Percentiles rank a stretch among this genome's conserved stretches.
phyloP scores from a whole-genome alignment of 2,888 invertebrate species.

The Himalopsyche anomala region DNA sequence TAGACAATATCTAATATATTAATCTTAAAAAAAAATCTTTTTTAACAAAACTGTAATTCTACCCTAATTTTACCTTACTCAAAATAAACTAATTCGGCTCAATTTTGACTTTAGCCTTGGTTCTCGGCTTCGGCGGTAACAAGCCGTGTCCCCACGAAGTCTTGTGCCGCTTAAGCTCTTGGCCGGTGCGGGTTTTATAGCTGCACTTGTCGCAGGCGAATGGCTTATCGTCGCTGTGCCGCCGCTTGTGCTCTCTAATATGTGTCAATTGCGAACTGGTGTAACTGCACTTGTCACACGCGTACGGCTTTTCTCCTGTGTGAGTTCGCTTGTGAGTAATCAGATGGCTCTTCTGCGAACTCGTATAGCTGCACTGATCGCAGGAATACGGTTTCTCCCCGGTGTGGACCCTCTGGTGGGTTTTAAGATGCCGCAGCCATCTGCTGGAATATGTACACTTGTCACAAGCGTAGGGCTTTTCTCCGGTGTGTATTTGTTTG shows the following conservation, averaged over 20 bases:
- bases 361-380: conserved; percentile 8
- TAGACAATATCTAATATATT: no score
- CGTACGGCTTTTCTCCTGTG: neutral
- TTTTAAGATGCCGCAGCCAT: neutral
- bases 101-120: neutral
- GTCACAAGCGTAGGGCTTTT: conserved; percentile 22
- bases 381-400: conserved; percentile 8
- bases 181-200: neutral
- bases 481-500: neutral
- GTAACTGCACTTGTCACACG: neutral
- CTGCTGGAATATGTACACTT: neutral
- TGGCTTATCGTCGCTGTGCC: conserved; percentile 3
- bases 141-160: neutral
- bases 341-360: neutral
- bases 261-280: conserved; percentile 2
- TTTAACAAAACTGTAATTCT: no score
- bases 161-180: conserved; percentile 2
- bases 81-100: neutral
- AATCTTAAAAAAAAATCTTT: no score
- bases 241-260: neutral
- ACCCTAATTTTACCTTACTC: no score
- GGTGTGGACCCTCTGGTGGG: neutral
- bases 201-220: conserved; percentile 24
- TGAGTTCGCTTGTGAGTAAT: neutral
- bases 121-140: neutral